Percentiles rank a stretch among this genome's conserved stretches.
Conservation (phyloP, 2,113 vertebrate species). For the Xerus inauris region DNA sequence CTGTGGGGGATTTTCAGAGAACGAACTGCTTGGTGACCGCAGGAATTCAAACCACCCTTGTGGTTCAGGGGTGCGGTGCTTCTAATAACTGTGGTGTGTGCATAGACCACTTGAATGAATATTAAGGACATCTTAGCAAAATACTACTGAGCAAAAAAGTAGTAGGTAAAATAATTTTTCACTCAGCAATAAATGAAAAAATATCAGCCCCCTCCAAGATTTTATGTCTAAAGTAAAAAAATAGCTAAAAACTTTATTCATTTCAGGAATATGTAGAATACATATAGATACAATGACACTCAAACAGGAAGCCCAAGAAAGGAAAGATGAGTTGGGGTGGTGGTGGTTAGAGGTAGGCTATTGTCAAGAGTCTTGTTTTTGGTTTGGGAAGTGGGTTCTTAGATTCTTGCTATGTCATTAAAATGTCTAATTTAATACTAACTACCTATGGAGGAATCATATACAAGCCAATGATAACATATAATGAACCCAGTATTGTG, state of each 20-base stretch:
- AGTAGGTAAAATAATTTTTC: background rate
- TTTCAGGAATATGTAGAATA: background rate
- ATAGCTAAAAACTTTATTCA: background rate
- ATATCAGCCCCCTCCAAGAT: background rate
- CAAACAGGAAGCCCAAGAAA: background rate
- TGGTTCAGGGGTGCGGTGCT: background rate
- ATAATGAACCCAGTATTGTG: background rate
- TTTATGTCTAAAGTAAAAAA: background rate
- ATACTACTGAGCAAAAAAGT: background rate
- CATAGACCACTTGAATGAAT: background rate
- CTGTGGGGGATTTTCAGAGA: background rate
- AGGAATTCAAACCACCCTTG: background rate
- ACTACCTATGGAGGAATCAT: background rate
- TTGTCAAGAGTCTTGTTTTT: background rate
- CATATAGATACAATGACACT: background rate
- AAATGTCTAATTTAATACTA: background rate
- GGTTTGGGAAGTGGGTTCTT: background rate
- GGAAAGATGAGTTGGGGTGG: no score
- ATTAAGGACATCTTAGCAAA: background rate
- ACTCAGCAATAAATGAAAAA: background rate
- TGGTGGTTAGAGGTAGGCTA: background rate
- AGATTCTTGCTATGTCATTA: background rate
- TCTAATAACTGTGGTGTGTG: background rate
- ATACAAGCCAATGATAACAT: background rate
- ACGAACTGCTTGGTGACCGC: background rate